phyloP scores from a whole-genome alignment of 1,140 invertebrate species.

The Centruroides sculpturatus region DNA sequence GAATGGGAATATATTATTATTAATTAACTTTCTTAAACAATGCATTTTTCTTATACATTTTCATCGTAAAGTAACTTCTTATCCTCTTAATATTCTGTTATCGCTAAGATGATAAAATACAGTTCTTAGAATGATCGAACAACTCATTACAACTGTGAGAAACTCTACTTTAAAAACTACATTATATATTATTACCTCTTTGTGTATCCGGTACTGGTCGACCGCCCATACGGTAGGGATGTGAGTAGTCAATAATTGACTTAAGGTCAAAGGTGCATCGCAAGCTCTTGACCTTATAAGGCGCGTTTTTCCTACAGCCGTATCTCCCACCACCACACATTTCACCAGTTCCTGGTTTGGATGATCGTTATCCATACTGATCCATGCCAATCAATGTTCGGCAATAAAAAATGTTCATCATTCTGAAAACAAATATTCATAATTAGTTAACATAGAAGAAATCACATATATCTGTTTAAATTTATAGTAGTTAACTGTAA shows the following conservation, averaged over 20 bases:
- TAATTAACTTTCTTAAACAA: no score
- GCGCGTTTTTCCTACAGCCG: conserved; percentile 85
- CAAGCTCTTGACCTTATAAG: conserved; percentile 85
- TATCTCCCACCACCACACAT: conserved; percentile 82
- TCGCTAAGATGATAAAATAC: no score
- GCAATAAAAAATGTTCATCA: background rate
- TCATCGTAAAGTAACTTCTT: no score
- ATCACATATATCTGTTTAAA: no score
- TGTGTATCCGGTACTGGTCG: conserved; percentile 89
- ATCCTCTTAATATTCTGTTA: no score
- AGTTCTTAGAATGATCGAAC: no score
- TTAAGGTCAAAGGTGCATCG: conserved; percentile 81
- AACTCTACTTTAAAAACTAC: conserved; percentile 5
- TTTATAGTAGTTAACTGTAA: no score
- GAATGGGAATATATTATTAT: no score
- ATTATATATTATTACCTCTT: conserved; percentile 47
- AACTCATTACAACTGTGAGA: no score
- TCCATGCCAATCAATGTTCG: background rate
- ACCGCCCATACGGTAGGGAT: conserved; percentile 95
- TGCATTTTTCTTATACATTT: no score
- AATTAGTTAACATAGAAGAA: no score
- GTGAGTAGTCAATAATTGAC: conserved; percentile 79
- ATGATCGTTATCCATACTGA: conserved; percentile 75
- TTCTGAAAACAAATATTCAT: no score
- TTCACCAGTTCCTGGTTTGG: conserved; percentile 87